These are phyloP conservation scores for Scarus forsteni DNA, from an alignment of 2,797 vertebrate species.

Conservation along the genomic window DNA sequence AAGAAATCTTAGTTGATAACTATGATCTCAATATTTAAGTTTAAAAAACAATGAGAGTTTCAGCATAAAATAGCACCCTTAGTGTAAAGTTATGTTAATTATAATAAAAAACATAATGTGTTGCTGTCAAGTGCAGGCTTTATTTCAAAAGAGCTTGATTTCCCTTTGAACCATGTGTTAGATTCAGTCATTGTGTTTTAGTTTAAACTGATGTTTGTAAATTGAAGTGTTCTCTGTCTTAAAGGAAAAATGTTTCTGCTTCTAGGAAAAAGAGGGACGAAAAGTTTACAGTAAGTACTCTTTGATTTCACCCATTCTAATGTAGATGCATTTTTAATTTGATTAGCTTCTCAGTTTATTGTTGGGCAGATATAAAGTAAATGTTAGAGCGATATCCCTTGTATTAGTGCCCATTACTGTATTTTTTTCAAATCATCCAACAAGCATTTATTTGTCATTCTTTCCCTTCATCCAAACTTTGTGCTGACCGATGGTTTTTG, in stretches of 20 bases:
- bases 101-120: no score
- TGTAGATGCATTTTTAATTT: neutral
- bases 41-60: no score
- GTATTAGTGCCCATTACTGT: no score
- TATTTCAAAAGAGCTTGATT: no score
- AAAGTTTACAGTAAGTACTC: constrained; percentile 94
- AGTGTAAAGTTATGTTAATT: no score
- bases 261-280: constrained; percentile 98
- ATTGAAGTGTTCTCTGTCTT: constrained; percentile 72
- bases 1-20: no score
- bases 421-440: no score
- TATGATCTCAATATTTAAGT: no score
- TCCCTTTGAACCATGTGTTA: neutral
- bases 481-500: constrained; percentile 34
- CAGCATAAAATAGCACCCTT: no score
- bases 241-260: constrained; percentile 93
- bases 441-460: no score
- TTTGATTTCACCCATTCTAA: neutral
- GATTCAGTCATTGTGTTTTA: constrained; percentile 11
- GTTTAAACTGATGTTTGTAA: constrained; percentile 56
- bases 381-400: no score
- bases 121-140: no score
- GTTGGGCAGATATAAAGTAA: neutral
- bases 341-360: neutral
- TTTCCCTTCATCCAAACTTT: neutral